Evolutionary conservation across 2,888 invertebrate species (phyloP).

Genomic region (Agrochola lota): DNA sequence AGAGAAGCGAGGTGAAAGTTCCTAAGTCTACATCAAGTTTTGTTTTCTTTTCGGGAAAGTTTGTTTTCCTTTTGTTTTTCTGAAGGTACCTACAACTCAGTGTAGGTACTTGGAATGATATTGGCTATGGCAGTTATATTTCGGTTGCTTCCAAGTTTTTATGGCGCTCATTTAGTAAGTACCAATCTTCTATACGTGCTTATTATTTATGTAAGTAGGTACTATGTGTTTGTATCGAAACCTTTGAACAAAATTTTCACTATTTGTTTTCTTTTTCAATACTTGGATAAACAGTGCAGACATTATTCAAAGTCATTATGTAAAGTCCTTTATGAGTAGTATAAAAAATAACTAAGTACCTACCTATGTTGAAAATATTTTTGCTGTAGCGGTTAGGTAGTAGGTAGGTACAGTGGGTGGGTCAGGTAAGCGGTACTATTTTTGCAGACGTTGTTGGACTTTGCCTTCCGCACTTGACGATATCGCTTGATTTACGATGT

Average conservation of each 20-base stretch:
- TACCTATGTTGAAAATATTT: conserved; percentile 15
- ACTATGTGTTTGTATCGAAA: conserved; percentile 6
- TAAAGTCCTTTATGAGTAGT: neutral
- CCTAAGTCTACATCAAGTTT: conserved; percentile 60
- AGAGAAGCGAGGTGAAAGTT: conserved; percentile 61
- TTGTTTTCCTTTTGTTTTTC: conserved; percentile 58
- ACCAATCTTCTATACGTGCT: conserved; percentile 21
- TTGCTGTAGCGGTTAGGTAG: conserved; percentile 18
- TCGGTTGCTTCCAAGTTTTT: conserved; percentile 45
- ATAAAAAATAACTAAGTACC: neutral
- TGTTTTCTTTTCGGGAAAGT: conserved; percentile 63
- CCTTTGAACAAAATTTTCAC: neutral
- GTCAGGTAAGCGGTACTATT: conserved; percentile 71
- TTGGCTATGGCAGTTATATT: conserved; percentile 40
- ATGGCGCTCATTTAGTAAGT: conserved; percentile 47
- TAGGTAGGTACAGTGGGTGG: conserved; percentile 26
- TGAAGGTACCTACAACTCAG: conserved; percentile 34
- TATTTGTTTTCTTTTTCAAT: conserved; percentile 13
- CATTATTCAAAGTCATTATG: neutral
- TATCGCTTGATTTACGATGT: conserved; percentile 81
- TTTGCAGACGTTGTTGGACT: conserved; percentile 69
- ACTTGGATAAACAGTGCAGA: neutral
- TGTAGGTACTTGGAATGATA: conserved; percentile 39
- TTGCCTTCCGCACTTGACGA: conserved; percentile 75
- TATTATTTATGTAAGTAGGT: conserved; percentile 5